Percentiles rank a stretch among this genome's conserved stretches.
These are phyloP conservation scores for Falco rusticolus DNA, from an alignment of 2,797 vertebrate species.

Conservation along the genomic window DNA sequence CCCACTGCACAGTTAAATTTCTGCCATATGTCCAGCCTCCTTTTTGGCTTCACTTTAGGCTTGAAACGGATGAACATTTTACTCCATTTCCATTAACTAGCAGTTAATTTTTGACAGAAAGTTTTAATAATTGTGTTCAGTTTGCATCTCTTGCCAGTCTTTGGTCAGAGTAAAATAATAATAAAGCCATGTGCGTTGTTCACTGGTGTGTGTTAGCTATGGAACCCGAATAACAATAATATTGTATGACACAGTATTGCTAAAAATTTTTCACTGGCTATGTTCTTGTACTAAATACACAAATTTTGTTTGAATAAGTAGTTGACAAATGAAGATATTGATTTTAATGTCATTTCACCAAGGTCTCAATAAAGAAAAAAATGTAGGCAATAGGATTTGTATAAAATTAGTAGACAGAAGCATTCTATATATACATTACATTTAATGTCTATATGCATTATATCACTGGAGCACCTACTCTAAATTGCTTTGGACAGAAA, in stretches of 20 bases:
- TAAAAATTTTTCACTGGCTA: neutral
- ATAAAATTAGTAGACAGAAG: neutral
- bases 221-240: neutral
- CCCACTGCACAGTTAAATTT: neutral
- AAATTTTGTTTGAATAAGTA: neutral
- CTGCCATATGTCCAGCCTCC: neutral
- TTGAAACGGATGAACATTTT: neutral
- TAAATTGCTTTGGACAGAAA: neutral
- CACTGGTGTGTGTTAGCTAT: neutral
- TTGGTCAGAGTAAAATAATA: neutral
- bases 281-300: neutral
- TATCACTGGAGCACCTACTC: neutral
- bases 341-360: neutral
- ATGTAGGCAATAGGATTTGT: neutral
- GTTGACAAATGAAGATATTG: neutral
- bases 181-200: neutral
- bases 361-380: neutral
- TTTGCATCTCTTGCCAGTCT: neutral
- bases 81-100: neutral
- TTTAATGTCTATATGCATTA: neutral
- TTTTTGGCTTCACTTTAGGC: neutral
- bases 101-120: neutral
- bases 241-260: neutral
- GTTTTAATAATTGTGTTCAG: neutral
- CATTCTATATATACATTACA: neutral